These are phyloP conservation scores for Pyralis farinalis DNA, from an alignment of 2,888 invertebrate species.

Conservation along the genomic window DNA sequence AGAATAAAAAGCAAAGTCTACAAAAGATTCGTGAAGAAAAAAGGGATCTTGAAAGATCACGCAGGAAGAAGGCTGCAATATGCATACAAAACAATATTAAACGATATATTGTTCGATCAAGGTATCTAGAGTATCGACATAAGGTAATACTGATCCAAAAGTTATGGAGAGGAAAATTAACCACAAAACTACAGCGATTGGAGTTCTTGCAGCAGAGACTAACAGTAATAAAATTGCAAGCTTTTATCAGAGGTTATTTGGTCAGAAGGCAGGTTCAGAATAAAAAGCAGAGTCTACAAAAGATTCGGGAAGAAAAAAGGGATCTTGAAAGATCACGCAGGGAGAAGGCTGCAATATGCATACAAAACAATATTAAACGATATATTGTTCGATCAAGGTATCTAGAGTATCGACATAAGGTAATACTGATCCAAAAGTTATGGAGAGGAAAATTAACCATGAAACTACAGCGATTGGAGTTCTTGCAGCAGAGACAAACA, in stretches of 20 bases:
- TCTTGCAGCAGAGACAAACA: conserved; percentile 42
- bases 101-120: conserved; percentile 42
- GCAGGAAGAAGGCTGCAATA: conserved; percentile 40
- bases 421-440: conserved; percentile 51
- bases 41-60: conserved; percentile 32
- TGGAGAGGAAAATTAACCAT: conserved; percentile 64
- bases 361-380: conserved; percentile 56
- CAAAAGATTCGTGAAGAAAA: conserved; percentile 61
- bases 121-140: conserved; percentile 40
- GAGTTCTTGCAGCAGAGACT: conserved; percentile 50
- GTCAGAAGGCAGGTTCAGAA: conserved; percentile 64
- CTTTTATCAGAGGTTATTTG: conserved; percentile 69
- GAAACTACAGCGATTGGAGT: conserved; percentile 51
- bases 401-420: conserved; percentile 36
- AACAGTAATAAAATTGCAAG: conserved; percentile 55
- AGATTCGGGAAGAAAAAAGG: conserved; percentile 53
- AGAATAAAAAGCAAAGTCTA: conserved; percentile 59
- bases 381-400: conserved; percentile 48
- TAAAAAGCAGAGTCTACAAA: conserved; percentile 61
- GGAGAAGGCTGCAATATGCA: conserved; percentile 42
- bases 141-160: conserved; percentile 53
- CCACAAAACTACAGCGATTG: conserved; percentile 51
- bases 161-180: conserved; percentile 60
- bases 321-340: conserved; percentile 31
- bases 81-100: conserved; percentile 57